phyloP scores from a whole-genome alignment of 2,797 vertebrate genomes.

The Betta splendens region DNA sequence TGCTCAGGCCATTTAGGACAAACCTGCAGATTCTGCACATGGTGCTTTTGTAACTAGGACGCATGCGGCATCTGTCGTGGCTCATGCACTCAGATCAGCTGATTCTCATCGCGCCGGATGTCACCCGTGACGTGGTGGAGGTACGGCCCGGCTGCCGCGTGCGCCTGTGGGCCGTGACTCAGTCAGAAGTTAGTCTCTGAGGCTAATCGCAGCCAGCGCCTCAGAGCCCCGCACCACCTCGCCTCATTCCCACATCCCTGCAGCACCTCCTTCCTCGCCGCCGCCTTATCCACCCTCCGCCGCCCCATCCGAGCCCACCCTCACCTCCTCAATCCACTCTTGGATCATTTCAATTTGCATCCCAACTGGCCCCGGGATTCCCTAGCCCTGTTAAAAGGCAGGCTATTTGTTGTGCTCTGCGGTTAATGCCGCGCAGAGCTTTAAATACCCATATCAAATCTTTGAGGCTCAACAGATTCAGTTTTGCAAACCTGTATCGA shows the following conservation, averaged over 20 bases:
- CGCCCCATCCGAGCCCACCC: conserved; percentile 69
- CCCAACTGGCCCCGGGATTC: conserved; percentile 79
- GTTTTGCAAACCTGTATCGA: conserved; percentile 90
- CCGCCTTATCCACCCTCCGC: conserved; percentile 56
- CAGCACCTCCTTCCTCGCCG: conserved; percentile 41
- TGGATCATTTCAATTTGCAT: conserved; percentile 87
- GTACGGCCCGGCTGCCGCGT: conserved; percentile 28
- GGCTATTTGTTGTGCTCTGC: conserved; percentile 88
- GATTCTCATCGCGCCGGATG: no score
- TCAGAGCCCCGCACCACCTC: conserved; percentile 51
- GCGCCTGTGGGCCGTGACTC: conserved; percentile 59
- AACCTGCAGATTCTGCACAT: conserved; percentile 21
- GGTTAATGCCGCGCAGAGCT: conserved; percentile 86
- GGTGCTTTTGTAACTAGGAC: conserved; percentile 11
- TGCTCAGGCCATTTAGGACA: no score
- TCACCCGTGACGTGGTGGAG: conserved; percentile 13
- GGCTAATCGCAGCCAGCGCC: conserved; percentile 68
- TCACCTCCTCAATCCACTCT: conserved; percentile 81
- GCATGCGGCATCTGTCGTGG: no score
- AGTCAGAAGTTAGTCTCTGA: conserved; percentile 54
- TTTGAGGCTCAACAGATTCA: conserved; percentile 88
- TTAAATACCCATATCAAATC: conserved; percentile 91
- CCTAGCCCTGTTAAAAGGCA: conserved; percentile 83
- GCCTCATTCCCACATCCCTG: conserved; percentile 55
- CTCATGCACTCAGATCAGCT: no score